A percentile compares a stretch with the other conserved stretches of the same genome.
These are phyloP conservation scores for Spermophilus dauricus DNA, from an alignment of 2,113 vertebrate species.

Conservation along the genomic window DNA sequence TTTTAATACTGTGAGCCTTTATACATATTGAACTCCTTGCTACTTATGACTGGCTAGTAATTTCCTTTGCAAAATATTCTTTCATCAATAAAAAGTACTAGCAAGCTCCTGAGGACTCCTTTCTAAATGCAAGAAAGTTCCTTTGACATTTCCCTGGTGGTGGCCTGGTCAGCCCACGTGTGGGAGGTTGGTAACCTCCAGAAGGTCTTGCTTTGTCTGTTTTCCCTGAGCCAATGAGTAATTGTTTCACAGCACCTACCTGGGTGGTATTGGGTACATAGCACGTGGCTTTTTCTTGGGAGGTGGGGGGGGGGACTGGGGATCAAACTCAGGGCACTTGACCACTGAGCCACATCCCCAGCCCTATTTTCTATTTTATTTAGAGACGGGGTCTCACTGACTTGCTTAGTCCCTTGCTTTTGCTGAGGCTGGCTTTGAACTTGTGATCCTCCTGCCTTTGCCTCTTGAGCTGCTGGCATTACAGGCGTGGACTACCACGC, in stretches of 20 bases:
- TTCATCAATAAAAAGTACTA: conserved; percentile 69
- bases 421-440: too few species aligned
- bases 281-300: background rate
- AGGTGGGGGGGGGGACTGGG: too few species aligned
- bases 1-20: background rate
- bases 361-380: too few species aligned
- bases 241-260: background rate
- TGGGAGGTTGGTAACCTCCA: background rate
- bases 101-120: conserved; percentile 35
- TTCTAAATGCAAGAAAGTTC: conserved; percentile 54
- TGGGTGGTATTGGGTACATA: background rate
- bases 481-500: too few species aligned
- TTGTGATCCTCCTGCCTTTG: too few species aligned
- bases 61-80: conserved; percentile 71
- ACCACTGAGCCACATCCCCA: too few species aligned
- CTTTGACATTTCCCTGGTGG: conserved; percentile 67
- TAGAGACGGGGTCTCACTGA: too few species aligned
- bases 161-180: background rate
- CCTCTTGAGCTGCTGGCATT: too few species aligned
- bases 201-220: background rate
- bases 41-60: conserved; percentile 46
- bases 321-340: too few species aligned
- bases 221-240: background rate
- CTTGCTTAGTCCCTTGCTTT: too few species aligned
- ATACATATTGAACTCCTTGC: background rate